Evolutionary conservation across 2,888 invertebrate genomes (phyloP), one percentile per base, ranked within the genome.

Genomic region (Polylopha cassiicola): DNA sequence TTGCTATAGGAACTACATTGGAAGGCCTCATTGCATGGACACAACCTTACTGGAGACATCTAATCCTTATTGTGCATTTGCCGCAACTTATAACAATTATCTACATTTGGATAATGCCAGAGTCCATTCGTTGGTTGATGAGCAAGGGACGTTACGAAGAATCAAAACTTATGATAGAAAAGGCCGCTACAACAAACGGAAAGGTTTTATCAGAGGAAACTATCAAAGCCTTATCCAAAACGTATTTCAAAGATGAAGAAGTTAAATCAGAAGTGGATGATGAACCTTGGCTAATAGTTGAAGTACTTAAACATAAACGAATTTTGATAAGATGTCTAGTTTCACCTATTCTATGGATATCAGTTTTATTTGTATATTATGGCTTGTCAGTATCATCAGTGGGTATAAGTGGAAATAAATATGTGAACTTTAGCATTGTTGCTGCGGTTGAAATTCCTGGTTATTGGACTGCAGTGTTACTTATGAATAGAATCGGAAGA

Each of bases 51-150:
- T 92, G 92, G 92, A 84, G 89, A 54, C 61, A 72, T 37, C 63
- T 89, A 11, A 73, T 90, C 22, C 74, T 88, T 28, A 75, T 88
- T 8, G 65, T 89, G 18, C 91, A 91, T 53, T 67, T 82, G 0
- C 92, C 91, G 0, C 86, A 88, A 1, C 56, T 90, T 8, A 54
- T 90, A 0, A 78, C 90, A 28, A 53, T 91, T 18, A 62, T 80
- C n/a, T 89, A 90, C 50, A 82, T 88, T 36, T 88, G 89, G 87
- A 50, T 89, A 7, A 65, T 89, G 18, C 90, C 90, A 0, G 90
- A 90, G 67, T 90, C 89, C 16, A 75, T 89, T 9, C 76, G 91
- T 48, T 92, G 92, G 92, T 73, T 91, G 11, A 58, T 91, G n/a
- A 87, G 88, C 88, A n/a, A 88, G 89, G 87, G 87, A 6, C 79